Conservation (phyloP, 2,888 invertebrate species). For the Julus scanicus region DNA sequence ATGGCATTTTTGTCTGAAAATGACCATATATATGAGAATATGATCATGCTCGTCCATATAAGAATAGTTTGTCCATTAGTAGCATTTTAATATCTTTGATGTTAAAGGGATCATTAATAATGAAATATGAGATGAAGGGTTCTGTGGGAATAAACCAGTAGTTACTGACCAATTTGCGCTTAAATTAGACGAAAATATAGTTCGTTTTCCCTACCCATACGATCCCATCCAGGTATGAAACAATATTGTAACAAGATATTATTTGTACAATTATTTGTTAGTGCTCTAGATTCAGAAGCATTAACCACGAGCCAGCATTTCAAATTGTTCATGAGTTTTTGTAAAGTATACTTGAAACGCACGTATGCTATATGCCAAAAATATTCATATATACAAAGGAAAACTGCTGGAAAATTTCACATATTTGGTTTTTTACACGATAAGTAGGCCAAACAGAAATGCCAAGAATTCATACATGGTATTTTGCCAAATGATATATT, state of each 20-base stretch:
- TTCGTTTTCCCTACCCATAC: too few relatives aligned
- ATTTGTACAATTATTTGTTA: not conserved
- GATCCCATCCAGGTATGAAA: not conserved
- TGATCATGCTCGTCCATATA: too few relatives aligned
- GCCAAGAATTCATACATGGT: not conserved
- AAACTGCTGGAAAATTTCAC: not conserved
- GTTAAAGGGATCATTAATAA: too few relatives aligned
- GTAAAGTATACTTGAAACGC: not conserved
- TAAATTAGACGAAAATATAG: too few relatives aligned
- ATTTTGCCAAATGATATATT: conserved; percentile 16
- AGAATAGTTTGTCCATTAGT: too few relatives aligned
- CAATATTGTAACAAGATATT: not conserved
- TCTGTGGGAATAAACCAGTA: too few relatives aligned
- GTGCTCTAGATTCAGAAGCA: not conserved
- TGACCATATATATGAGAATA: too few relatives aligned
- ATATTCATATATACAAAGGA: not conserved
- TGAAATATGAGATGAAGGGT: too few relatives aligned
- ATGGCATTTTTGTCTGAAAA: too few relatives aligned
- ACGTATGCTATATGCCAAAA: not conserved
- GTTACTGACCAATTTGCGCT: too few relatives aligned
- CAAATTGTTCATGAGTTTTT: not conserved
- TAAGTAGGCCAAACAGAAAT: not conserved
- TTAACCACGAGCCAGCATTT: not conserved
- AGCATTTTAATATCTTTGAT: too few relatives aligned
- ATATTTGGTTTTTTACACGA: not conserved